Conservation (phyloP, 2,888 invertebrate species). For the Athripsodes cinereus region DNA sequence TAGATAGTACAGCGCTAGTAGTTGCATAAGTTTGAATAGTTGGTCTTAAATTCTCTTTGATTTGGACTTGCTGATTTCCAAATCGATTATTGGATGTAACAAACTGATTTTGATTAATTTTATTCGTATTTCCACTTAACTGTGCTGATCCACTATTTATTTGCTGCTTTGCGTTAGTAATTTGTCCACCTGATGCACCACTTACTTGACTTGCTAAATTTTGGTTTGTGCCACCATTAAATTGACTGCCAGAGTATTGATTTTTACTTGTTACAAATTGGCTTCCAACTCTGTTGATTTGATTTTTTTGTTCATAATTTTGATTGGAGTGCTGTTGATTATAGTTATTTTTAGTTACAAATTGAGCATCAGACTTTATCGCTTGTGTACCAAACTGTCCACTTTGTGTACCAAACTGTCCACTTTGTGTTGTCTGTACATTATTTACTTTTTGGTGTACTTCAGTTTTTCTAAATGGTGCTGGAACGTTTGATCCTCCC, state of each 20-base stretch:
- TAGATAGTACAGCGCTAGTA: too few species aligned
- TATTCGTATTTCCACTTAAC: too few species aligned
- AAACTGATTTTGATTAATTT: too few species aligned
- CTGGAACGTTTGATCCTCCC: slow-evolving; percentile 14
- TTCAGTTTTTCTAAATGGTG: slow-evolving; percentile 11
- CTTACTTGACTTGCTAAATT: neutral
- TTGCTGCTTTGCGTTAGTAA: neutral
- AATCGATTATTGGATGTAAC: neutral
- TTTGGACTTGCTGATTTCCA: neutral
- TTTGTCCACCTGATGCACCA: neutral
- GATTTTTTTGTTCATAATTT: neutral
- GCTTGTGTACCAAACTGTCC: too few species aligned
- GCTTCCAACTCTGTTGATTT: neutral
- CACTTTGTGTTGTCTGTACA: neutral
- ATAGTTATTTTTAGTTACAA: neutral
- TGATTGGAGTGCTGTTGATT: neutral
- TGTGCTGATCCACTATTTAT: neutral
- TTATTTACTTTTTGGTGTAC: neutral
- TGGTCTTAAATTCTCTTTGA: neutral
- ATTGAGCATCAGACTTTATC: too few species aligned
- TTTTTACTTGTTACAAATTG: slow-evolving; percentile 1
- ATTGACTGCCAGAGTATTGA: neutral
- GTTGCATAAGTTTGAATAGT: neutral
- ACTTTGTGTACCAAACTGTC: too few species aligned
- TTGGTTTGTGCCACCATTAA: neutral